Evolutionary conservation across 2,797 vertebrate genomes (phyloP), one percentile per base, ranked within the genome.

Genomic region (Benthosema pterotum): DNA sequence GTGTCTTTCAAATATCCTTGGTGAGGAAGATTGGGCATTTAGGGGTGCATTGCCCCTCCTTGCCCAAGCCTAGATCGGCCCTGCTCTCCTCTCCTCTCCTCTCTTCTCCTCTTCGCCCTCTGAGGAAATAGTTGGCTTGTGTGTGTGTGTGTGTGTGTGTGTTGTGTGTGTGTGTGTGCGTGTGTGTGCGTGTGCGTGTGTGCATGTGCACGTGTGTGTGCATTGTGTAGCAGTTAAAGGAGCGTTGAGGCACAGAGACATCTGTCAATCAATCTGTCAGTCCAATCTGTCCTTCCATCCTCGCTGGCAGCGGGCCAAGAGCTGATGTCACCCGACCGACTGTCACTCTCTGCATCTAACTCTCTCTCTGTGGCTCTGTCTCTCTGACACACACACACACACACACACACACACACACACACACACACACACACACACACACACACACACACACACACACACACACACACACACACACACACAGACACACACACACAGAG

Each of bases 261-360:
- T 38, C 32, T 38, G 32, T 38, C 32, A 38, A 38, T 38, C 32
- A 38, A 38, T 38, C 32, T 38, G 32, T 38, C 32, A 38, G 8
- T 38, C 32, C 32, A 38, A 38, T 38, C 7, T 9, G 32, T 38
- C 32, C 11, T 72, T 67, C 58, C 11, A 72, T 67, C 58, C 82
- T 50, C 62, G 0, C 71, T 83, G 87, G 82, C 72, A 18, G n/a
- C 50, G 8, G 52, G 50, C 85, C 87, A 87, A 71, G 72, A 59
- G 28, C 52, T 83, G 71, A 74, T 78, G 79, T 85, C 83, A 83
- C 62, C 60, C 25, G 6, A 15, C 16, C 47, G 4, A 15, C 16
- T 49, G 47, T 49, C 47, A 49, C n/a, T 5, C n/a, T 16, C 47
- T 49, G n/a, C 47, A 9, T n/a, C 22, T 28, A 17, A 3, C 48